A percentile compares a stretch with the other conserved stretches of the same genome.
Evolutionary conservation across 2,113 vertebrate genomes (phyloP).

Genomic region (Phyllostomus hastatus): DNA sequence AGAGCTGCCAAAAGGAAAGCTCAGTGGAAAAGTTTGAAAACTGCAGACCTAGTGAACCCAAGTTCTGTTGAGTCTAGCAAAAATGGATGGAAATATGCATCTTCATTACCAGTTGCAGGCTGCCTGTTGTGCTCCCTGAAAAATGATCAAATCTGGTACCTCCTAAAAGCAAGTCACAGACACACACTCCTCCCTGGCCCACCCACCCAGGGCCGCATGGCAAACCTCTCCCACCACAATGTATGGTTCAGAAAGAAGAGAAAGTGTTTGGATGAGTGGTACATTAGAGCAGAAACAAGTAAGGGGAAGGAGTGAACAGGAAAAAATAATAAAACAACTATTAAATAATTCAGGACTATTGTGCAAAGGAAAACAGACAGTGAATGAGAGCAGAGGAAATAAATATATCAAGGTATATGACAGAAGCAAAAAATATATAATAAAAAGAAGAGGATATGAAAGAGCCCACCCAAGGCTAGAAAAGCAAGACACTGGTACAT

Average conservation of each 20-base stretch:
- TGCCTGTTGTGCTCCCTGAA: not conserved
- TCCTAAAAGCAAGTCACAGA: not conserved
- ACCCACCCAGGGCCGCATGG: not conserved
- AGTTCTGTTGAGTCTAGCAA: not conserved
- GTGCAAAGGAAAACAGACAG: slow-evolving; percentile 40
- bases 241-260: not conserved
- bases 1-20: not conserved
- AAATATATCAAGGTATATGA: slow-evolving; percentile 30
- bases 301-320: not conserved
- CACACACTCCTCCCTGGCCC: not conserved
- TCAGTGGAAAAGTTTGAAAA: slow-evolving; percentile 31
- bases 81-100: not conserved
- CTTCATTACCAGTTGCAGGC: slow-evolving; percentile 6
- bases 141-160: not conserved
- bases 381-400: slow-evolving; percentile 30
- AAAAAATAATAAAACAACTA: not conserved
- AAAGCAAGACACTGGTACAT: not conserved
- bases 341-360: slow-evolving; percentile 58
- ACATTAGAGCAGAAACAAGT: not conserved
- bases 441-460: slow-evolving; percentile 34
- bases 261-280: not conserved
- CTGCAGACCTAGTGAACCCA: not conserved
- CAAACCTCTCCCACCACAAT: not conserved
- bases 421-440: not conserved
- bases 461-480: slow-evolving; percentile 26